Evolutionary conservation across 2,888 invertebrate genomes (phyloP), one percentile per base, ranked within the genome.

Genomic region (Arctia plantaginis): DNA sequence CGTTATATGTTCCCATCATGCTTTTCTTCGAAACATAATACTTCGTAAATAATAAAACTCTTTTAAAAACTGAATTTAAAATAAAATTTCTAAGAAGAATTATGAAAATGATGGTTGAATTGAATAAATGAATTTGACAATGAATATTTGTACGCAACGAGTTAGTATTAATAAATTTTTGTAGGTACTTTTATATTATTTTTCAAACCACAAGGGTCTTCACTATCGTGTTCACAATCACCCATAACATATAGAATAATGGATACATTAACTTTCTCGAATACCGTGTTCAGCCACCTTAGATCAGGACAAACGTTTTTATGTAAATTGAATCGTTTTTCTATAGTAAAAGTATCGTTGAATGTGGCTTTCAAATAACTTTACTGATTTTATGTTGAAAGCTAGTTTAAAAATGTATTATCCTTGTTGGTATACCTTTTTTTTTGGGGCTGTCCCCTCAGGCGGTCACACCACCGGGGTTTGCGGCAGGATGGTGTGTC

Each of bases 251-350:
- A 62, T 62, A 41, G 8, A 27, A 30, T 62, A 62, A 62, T 62
- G 18, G 62, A 30, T 62, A 62, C 62, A 30, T 27, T 18, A 30
- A 18, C 18, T 30, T 62, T 30, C 30, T 62, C 30, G 18, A 30
- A 30, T 62, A 30, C 62, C 30, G 62, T 30, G 62, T 62, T 30
- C 18, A 62, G 30, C 62, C 41, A 41, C 13, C 41, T 23, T 47
- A 73, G 70, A 27, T 33, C 23, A 67, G 18, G 66, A n/a, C 10
- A 7, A 35, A 65, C 74, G 70, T 78, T 78, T 71, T 12, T 65
- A 75, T 73, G 79, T 30, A 70, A 79, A 79, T 67, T 33, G 67
- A 77, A 79, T 77, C 65, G 73, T 65, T 79, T 77, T 77, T 75
- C 71, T 41, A 79, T 75, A 71, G 39, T 55, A 73, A 72, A 47